Conservation (phyloP, 2,113 vertebrate genomes). For the Prolemur simus region DNA sequence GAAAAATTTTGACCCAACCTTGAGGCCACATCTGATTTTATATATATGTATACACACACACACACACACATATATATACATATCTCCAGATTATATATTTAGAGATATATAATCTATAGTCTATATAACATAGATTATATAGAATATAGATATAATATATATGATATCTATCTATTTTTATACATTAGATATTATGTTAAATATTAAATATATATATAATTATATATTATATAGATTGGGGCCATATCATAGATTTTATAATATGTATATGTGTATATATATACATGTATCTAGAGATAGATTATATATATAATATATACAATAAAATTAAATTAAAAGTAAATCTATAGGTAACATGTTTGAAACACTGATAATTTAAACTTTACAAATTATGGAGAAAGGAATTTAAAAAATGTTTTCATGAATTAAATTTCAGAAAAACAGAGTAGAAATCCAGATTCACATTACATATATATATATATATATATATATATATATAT, state of each 20-base stretch:
- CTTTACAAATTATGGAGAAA: background rate
- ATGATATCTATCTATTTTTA: too few species aligned
- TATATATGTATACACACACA: too few species aligned
- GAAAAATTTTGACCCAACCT: background rate
- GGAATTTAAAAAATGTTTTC: background rate
- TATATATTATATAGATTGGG: too few species aligned
- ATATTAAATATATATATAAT: too few species aligned
- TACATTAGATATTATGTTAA: too few species aligned
- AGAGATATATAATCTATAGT: too few species aligned
- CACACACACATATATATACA: too few species aligned
- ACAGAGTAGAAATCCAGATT: background rate
- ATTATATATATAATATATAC: background rate
- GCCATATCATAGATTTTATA: too few species aligned
- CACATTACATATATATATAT: too few species aligned
- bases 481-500: too few species aligned
- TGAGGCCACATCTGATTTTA: background rate
- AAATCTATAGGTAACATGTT: background rate
- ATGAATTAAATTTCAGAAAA: slow-evolving; percentile 32
- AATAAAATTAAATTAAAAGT: background rate
- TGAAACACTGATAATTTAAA: background rate
- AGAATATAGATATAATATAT: too few species aligned
- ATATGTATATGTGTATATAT: background rate
- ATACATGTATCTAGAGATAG: background rate
- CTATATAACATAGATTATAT: too few species aligned
- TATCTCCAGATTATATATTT: background rate